These are phyloP conservation scores for Ophion slaviceki DNA, from an alignment of 2,888 invertebrate species.

Conservation along the genomic window DNA sequence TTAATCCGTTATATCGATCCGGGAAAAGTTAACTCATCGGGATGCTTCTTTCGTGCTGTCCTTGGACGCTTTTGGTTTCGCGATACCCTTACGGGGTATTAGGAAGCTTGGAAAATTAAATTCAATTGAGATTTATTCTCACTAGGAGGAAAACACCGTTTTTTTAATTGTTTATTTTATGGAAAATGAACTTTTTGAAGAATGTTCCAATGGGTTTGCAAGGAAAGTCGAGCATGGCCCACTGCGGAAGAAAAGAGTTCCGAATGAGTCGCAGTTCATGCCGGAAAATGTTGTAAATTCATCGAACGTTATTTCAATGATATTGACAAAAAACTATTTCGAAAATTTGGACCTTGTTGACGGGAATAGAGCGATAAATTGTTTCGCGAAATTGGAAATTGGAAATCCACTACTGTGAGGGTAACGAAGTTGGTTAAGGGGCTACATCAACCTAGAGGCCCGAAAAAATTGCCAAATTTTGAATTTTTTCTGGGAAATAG, in stretches of 20 bases:
- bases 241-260: not conserved
- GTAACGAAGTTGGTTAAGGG: too few species aligned
- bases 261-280: not conserved
- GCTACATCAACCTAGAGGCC: too few species aligned
- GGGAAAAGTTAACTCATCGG: constrained; percentile 18
- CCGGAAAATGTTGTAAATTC: not conserved
- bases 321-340: too few species aligned
- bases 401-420: too few species aligned
- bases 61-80: not conserved
- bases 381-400: not conserved
- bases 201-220: not conserved
- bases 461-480: too few species aligned
- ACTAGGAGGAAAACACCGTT: too few species aligned
- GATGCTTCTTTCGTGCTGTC: constrained; percentile 6
- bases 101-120: too few species aligned
- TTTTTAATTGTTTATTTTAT: too few species aligned
- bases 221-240: not conserved
- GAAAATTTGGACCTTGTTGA: too few species aligned
- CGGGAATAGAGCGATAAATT: not conserved
- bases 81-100: not conserved
- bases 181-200: too few species aligned
- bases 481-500: too few species aligned
- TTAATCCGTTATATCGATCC: constrained; percentile 29
- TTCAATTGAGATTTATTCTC: too few species aligned
- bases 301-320: not conserved